These are phyloP conservation scores for Clanis bilineata DNA, from an alignment of 2,888 invertebrate species.

Conservation along the genomic window DNA sequence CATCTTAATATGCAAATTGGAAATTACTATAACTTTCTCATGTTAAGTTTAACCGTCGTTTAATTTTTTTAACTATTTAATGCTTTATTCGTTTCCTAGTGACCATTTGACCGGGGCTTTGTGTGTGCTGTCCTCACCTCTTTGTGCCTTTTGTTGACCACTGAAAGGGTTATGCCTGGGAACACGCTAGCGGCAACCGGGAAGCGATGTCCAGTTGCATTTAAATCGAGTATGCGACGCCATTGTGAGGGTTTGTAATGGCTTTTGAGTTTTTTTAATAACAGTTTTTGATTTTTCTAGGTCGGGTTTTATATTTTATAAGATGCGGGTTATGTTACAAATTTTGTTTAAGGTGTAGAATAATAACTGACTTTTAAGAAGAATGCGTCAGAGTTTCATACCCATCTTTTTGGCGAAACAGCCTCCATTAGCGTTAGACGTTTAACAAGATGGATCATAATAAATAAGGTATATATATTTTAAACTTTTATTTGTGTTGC, in stretches of 20 bases:
- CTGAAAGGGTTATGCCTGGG: constrained; percentile 60
- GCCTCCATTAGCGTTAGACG: no score
- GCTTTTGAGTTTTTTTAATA: not conserved
- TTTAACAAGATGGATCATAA: no score
- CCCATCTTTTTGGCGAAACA: no score
- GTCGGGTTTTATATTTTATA: not conserved
- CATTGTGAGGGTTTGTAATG: constrained; percentile 11
- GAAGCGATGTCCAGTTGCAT: constrained; percentile 62
- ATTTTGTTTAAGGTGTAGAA: no score
- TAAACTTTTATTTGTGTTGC: no score
- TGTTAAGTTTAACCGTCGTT: constrained; percentile 42
- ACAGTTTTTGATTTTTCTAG: not conserved
- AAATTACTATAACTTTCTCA: constrained; percentile 60
- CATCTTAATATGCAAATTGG: constrained; percentile 3
- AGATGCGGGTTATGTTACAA: not conserved
- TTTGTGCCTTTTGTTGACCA: constrained; percentile 73
- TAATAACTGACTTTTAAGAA: no score
- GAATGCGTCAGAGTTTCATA: no score
- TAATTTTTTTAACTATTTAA: constrained; percentile 57
- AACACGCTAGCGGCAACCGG: constrained; percentile 79
- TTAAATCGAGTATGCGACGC: constrained; percentile 48
- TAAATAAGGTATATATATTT: no score
- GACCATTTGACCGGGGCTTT: constrained; percentile 78
- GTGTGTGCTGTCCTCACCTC: constrained; percentile 75
- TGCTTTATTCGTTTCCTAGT: constrained; percentile 76